These are phyloP conservation scores for Ischnus inquisitorius DNA, from an alignment of 2,888 invertebrate genomes.

Conservation along the genomic window DNA sequence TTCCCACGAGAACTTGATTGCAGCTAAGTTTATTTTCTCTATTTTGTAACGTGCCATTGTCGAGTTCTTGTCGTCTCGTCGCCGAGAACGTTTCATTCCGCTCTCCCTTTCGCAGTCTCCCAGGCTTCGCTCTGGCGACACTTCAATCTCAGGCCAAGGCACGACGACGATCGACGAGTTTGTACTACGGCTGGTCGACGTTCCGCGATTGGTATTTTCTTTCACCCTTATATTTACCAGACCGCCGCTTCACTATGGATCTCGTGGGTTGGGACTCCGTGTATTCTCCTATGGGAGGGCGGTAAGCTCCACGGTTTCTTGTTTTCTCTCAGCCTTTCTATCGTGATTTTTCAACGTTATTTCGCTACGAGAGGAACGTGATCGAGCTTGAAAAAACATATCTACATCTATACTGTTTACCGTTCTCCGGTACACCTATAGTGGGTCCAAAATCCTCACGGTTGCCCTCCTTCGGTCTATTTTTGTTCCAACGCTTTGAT, in stretches of 20 bases:
- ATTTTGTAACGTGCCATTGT: slow-evolving; percentile 29
- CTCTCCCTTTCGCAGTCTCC: not conserved
- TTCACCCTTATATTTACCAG: slow-evolving; percentile 57
- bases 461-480: slow-evolving; percentile 50
- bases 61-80: slow-evolving; percentile 8
- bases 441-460: slow-evolving; percentile 64
- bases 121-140: slow-evolving; percentile 26
- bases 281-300: not conserved
- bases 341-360: slow-evolving; percentile 35
- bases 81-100: slow-evolving; percentile 18
- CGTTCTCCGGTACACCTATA: slow-evolving; percentile 28
- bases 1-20: not conserved
- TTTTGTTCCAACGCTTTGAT: not conserved
- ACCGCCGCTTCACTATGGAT: slow-evolving; percentile 19
- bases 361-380: slow-evolving; percentile 18
- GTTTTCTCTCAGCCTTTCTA: slow-evolving; percentile 5
- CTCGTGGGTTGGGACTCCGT: slow-evolving; percentile 13
- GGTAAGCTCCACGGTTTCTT: slow-evolving; percentile 16
- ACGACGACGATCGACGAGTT: slow-evolving; percentile 54
- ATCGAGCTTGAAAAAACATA: slow-evolving; percentile 30
- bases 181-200: slow-evolving; percentile 43
- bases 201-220: slow-evolving; percentile 54
- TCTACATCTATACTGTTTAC: slow-evolving; percentile 12
- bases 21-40: not conserved
- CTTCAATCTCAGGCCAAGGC: slow-evolving; percentile 52